These are phyloP conservation scores for Malthinus seriepunctatus DNA, from an alignment of 2,888 invertebrate genomes.

Conservation along the genomic window DNA sequence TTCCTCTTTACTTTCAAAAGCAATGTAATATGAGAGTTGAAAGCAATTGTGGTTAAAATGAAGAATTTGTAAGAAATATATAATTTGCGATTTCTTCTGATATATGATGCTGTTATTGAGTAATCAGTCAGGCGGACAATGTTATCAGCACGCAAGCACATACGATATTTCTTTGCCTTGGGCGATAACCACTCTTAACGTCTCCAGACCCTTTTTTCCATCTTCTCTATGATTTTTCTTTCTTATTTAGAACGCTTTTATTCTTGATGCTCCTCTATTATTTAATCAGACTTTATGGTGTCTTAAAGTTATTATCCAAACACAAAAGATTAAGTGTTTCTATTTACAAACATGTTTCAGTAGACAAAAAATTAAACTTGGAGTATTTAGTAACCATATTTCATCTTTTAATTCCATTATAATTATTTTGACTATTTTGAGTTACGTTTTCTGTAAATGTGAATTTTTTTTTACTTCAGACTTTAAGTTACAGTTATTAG, in stretches of 20 bases:
- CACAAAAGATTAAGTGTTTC: background rate
- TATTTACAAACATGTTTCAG: too few relatives aligned
- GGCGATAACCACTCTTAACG: slow-evolving; percentile 26
- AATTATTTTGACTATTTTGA: too few relatives aligned
- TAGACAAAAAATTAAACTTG: too few relatives aligned
- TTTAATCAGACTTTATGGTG: too few relatives aligned
- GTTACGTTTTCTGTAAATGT: too few relatives aligned
- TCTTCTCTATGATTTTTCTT: slow-evolving; percentile 16
- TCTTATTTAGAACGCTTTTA: slow-evolving; percentile 14
- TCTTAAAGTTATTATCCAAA: background rate
- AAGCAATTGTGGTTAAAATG: background rate
- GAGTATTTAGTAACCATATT: too few relatives aligned
- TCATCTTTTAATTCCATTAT: too few relatives aligned
- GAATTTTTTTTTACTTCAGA: too few relatives aligned
- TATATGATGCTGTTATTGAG: slow-evolving; percentile 22
- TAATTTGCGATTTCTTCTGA: slow-evolving; percentile 19
- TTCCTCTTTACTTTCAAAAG: too few relatives aligned
- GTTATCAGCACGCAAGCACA: slow-evolving; percentile 27
- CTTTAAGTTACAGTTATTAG: too few relatives aligned
- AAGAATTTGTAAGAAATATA: slow-evolving; percentile 9
- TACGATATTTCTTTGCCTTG: slow-evolving; percentile 26
- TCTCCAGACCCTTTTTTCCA: slow-evolving; percentile 20
- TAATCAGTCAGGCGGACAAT: slow-evolving; percentile 27
- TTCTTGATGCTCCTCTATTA: slow-evolving; percentile 12
- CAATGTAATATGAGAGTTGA: too few relatives aligned